Evolutionary conservation across 2,113 vertebrate genomes (phyloP), one percentile per base, ranked within the genome.

Genomic region (Triplophysa dalaica): DNA sequence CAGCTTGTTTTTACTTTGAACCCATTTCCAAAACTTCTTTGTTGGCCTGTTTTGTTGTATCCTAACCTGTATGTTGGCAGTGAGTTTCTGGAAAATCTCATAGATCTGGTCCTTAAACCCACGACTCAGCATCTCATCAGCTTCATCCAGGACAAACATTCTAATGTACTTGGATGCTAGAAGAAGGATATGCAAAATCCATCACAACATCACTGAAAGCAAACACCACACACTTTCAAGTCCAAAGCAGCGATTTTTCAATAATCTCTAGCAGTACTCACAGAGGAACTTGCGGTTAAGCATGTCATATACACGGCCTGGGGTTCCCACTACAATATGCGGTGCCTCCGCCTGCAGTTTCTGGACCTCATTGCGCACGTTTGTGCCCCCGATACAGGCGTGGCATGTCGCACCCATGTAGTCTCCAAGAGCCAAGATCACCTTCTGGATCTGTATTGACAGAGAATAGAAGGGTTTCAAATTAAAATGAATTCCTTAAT

Each of bases 91-190:
- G 78, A 96, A 96, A 87, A 96, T 96, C 84, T 96, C 95, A 84
- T 96, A 96, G 74, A 96, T 96, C 89, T 96, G 95, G 94, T 96
- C 95, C 89, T 96, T 96, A 89, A 96, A 96, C 72, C 95, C 95
- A 86, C 95, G 93, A 88, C 95, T 96, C 90, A 96, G 87, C 95
- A 96, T 96, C 89, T 96, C 95, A 92, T 96, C 95, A 70, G 95
- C 95, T 91, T 96, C 95, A 90, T 96, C 95, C 92, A 96, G 89
- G 87, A 95, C 95, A 85, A 96, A 96, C 95, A 96, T 96, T 89
- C 95, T 95, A 89, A 96, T 96, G 93, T 94, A 95, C 90, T 95
- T 95, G 63, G 95, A 94, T 79, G 95, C 95, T 96, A 78, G 74
- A 78, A 85, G 67, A 75, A 56, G 67, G 79, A 21, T 64, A 2